phyloP scores from a whole-genome alignment of 2,797 vertebrate species.

The Neopelma chrysocephalum region DNA sequence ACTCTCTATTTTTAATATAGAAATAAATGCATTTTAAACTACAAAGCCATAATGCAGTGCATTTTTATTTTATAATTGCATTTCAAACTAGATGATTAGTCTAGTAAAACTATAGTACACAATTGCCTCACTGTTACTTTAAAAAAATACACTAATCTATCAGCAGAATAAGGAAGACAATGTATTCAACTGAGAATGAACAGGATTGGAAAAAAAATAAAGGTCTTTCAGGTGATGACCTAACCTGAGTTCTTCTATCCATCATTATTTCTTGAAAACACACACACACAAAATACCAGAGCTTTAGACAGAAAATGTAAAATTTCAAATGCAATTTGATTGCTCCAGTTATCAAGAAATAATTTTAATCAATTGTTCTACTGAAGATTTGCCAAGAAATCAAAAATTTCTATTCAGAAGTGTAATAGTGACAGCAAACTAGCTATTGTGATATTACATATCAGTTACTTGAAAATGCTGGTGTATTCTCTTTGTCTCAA shows the following conservation, averaged over 20 bases:
- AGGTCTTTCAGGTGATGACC: background rate
- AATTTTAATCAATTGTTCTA: slow-evolving; percentile 42
- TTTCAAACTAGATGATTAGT: background rate
- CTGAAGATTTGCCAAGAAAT: slow-evolving; percentile 39
- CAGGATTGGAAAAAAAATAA: background rate
- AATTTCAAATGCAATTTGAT: slow-evolving; percentile 62
- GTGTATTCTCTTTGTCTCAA: background rate
- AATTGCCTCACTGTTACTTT: background rate
- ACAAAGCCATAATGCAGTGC: background rate
- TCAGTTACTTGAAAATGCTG: background rate
- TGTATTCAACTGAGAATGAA: slow-evolving; percentile 29
- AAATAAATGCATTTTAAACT: background rate
- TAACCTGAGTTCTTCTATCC: slow-evolving; percentile 7
- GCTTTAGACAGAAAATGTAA: slow-evolving; percentile 27
- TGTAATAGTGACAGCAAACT: background rate
- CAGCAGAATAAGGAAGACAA: background rate
- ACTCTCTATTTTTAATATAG: background rate
- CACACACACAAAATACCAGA: background rate
- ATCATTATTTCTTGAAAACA: slow-evolving; percentile 54
- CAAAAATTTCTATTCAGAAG: slow-evolving; percentile 12
- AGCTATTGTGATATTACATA: background rate
- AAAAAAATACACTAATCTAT: background rate
- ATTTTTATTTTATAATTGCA: background rate
- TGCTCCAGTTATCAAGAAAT: slow-evolving; percentile 54
- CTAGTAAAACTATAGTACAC: background rate